Evolutionary conservation across 2,888 invertebrate genomes (phyloP).

Genomic region (Drosophila yooni): DNA sequence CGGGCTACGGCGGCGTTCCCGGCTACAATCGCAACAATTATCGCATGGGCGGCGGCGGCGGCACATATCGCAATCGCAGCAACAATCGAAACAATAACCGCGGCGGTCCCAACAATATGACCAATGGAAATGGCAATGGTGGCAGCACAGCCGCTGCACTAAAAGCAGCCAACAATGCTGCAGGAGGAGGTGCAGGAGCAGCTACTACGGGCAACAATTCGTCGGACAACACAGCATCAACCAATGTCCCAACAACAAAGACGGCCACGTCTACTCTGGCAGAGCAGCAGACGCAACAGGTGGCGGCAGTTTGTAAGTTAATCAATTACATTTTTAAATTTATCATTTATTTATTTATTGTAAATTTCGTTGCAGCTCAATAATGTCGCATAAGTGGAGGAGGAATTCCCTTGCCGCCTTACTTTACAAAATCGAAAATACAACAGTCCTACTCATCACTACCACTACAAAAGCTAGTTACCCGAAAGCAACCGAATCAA

Average conservation of each 20-base stretch:
- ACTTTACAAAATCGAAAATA: constrained; percentile 58
- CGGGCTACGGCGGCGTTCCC: constrained; percentile 73
- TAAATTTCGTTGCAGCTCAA: constrained; percentile 75
- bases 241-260: constrained; percentile 68
- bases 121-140: constrained; percentile 76
- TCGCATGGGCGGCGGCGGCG: constrained; percentile 85
- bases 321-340: not conserved
- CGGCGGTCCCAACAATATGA: constrained; percentile 60
- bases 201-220: constrained; percentile 28
- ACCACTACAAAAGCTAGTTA: constrained; percentile 43
- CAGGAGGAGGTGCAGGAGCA: constrained; percentile 34
- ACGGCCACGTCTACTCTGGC: constrained; percentile 70
- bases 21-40: constrained; percentile 86
- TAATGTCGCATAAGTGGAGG: constrained; percentile 78
- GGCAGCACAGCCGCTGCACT: constrained; percentile 69
- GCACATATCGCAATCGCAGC: constrained; percentile 80
- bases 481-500: constrained; percentile 60
- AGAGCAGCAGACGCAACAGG: constrained; percentile 81
- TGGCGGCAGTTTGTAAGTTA: constrained; percentile 80
- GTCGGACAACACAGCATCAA: constrained; percentile 41
- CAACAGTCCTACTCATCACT: constrained; percentile 71
- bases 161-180: constrained; percentile 75
- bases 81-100: constrained; percentile 64
- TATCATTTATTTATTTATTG: not conserved
- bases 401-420: constrained; percentile 64